phyloP scores from a whole-genome alignment of 2,113 vertebrate species.

The Trematocara macrostoma region DNA sequence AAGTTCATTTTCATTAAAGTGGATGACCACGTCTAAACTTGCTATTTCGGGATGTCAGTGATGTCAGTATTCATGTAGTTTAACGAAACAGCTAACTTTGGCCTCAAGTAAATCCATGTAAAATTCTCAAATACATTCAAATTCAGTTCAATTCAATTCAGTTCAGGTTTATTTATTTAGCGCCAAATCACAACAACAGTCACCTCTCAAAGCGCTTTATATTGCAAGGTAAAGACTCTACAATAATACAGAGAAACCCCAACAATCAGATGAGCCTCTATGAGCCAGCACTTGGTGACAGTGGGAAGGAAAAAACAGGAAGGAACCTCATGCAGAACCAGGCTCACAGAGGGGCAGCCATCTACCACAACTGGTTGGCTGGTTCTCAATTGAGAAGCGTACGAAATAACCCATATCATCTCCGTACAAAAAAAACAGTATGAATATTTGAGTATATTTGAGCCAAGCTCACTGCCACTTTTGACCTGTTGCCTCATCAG shows the following conservation, averaged over 20 bases:
- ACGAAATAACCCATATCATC: neutral
- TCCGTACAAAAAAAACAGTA: neutral
- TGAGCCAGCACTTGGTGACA: neutral
- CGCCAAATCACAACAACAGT: neutral
- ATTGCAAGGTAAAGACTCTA: neutral
- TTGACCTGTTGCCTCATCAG: neutral
- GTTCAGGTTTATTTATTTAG: neutral
- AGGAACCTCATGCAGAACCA: neutral
- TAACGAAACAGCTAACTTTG: neutral
- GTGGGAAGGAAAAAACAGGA: neutral
- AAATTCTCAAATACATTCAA: neutral
- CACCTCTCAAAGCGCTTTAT: neutral
- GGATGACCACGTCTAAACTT: neutral
- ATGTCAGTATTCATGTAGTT: conserved; percentile 20
- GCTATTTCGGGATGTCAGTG: neutral
- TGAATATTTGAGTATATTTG: neutral
- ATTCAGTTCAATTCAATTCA: neutral
- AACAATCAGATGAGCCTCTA: neutral
- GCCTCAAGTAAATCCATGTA: neutral
- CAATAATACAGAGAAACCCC: neutral
- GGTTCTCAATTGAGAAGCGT: neutral
- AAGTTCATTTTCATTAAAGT: conserved; percentile 18
- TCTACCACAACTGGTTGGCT: neutral
- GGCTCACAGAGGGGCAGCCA: neutral
- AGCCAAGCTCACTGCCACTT: neutral